phyloP scores from a whole-genome alignment of 2,113 vertebrate species.

The Triplophysa tibetana region DNA sequence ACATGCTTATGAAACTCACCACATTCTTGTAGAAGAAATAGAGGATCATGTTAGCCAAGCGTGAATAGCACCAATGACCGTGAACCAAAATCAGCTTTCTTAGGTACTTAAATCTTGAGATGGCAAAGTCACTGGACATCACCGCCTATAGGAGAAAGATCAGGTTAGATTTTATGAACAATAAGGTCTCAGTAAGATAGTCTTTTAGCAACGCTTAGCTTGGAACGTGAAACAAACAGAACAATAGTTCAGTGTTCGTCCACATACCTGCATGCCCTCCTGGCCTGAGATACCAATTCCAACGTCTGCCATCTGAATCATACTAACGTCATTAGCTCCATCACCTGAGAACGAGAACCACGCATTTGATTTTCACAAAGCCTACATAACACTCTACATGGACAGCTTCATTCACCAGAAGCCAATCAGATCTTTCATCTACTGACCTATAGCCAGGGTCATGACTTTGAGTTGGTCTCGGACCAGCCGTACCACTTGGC shows the following conservation, averaged over 20 bases:
- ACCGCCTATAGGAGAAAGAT: constrained; percentile 67
- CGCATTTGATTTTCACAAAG: neutral
- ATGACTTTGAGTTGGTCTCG: constrained; percentile 75
- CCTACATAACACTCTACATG: neutral
- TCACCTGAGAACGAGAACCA: constrained; percentile 71
- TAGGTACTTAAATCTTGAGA: constrained; percentile 87
- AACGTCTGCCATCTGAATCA: constrained; percentile 84
- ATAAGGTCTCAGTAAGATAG: neutral
- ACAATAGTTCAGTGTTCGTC: no score
- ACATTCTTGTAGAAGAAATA: constrained; percentile 99
- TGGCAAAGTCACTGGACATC: constrained; percentile 85
- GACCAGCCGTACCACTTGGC: constrained; percentile 79
- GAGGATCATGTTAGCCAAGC: constrained; percentile 96
- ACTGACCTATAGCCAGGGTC: constrained; percentile 82
- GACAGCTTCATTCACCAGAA: neutral
- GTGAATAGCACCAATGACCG: constrained; percentile 95
- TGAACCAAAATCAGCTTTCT: constrained; percentile 94
- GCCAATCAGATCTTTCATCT: neutral
- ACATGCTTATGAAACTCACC: constrained; percentile 75
- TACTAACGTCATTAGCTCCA: constrained; percentile 87
- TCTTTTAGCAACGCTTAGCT: no score
- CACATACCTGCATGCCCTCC: constrained; percentile 87
- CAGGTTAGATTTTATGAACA: neutral
- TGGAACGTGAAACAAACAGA: no score
- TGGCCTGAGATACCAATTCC: constrained; percentile 84